Evolutionary conservation across 2,888 invertebrate species (phyloP), one percentile per base, ranked within the genome.

Genomic region (Poecilus cupreus): DNA sequence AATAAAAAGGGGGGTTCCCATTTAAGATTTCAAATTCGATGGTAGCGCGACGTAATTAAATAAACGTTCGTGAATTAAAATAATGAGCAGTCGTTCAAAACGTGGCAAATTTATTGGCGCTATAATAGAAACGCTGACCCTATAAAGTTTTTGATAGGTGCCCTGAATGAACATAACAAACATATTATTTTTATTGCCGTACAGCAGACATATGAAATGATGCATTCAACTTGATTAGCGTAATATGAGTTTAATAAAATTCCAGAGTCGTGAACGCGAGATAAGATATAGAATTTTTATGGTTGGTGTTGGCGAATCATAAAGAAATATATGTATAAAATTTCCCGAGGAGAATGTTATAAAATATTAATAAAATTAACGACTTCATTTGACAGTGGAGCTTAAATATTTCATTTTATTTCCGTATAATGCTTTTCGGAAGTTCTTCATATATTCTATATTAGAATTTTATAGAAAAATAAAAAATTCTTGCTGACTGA

Each of bases 191-290:
- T 46, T 75, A 51, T 51, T 75, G 26, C 10, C 13, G 8, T 22
- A 26, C 16, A 16, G 75, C 49, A 75, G 51, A 51, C 75, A 51
- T 75, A 26, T 75, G 13, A 75, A 32, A 75, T 51, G 49, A 43
- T 72, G 72, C 72, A 72, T 72, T 68, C 46, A 49, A 75, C 32
- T 75, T 75, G 75, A 75, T 75, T 75, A 75, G 75, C 32, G 26
- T 75, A 75, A 75, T 75, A 75, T 75, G 32, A 75, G 75, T 75
- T 75, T 75, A 75, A 75, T 75, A 75, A 75, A 75, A 75, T 75
- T 75, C 74, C 74, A 5, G 4, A 18, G 43, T 46, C 20, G 22
- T 51, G 51, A 26, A 24, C 39, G 37, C 16, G 16, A 54, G 26
- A 75, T 75, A 75, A 51, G 75, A 51, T 49, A 75, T 22, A 75